Conservation (phyloP, 1,140 invertebrate species). For the Probaryconus sp. region DNA sequence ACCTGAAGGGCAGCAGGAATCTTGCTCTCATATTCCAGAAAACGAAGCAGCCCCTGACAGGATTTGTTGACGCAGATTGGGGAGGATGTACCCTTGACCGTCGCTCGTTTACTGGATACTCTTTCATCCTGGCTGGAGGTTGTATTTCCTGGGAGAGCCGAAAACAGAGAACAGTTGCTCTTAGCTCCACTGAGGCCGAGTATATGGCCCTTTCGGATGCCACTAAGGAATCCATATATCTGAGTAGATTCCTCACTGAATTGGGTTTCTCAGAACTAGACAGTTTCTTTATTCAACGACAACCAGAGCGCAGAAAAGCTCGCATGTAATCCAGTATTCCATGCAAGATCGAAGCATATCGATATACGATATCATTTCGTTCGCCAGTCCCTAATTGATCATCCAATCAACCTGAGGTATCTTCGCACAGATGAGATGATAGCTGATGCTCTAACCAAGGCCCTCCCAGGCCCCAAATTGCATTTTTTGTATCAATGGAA, state of each 20-base stretch:
- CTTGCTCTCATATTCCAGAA: too few relatives aligned
- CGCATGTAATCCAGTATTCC: background rate
- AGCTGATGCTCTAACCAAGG: too few relatives aligned
- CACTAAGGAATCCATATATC: background rate
- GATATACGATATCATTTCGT: background rate
- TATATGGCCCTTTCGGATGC: constrained; percentile 36
- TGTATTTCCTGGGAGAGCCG: background rate
- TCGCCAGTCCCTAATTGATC: too few relatives aligned
- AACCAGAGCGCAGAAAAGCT: background rate
- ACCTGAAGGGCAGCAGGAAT: constrained; percentile 40
- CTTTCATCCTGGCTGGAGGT: background rate
- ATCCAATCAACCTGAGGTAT: too few relatives aligned
- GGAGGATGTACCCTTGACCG: constrained; percentile 45
- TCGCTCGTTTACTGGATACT: constrained; percentile 60
- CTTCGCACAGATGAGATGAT: too few relatives aligned
- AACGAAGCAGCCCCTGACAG: background rate
- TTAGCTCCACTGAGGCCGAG: constrained; percentile 59
- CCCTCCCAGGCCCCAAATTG: too few relatives aligned
- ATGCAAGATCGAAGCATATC: background rate
- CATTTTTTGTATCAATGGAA: too few relatives aligned
- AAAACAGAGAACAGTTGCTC: constrained; percentile 54
- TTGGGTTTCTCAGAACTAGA: background rate
- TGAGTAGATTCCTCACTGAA: background rate
- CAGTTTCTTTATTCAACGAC: background rate
- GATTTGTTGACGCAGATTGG: constrained; percentile 57